Evolutionary conservation across 1,140 invertebrate genomes (phyloP), one percentile per base, ranked within the genome.

Genomic region (Meloidogyne chitwoodi): DNA sequence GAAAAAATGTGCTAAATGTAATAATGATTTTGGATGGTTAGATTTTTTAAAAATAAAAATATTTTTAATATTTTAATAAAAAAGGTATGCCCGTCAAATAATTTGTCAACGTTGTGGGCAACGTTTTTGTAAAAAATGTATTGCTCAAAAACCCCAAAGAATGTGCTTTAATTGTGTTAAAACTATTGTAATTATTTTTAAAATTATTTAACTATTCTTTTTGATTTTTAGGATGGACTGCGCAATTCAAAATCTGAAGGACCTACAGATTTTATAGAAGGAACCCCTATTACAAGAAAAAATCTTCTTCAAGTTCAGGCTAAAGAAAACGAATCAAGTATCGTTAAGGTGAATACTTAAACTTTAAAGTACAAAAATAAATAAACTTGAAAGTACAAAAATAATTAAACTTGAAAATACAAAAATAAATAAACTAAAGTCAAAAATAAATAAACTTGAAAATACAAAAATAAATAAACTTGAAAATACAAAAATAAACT

Each of bases 1-100:
- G 22, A 85, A 85, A 67, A 66, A 74, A 61, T 87, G 85, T 78
- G 83, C 79, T 11, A 75, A 74, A 56, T 85, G 84, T 75, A 85
- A 85, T 64, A 56, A 34, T n/a, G 84, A 85, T 41, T 85, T 85
- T 67, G 66, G 67, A 34, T 79, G 76, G 75, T 78, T 24, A 8
- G 61, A 29, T 12, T 19, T 11, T 27, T 56, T 26, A 2, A 14
- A n/a, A n/a, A 26, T 34, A 3, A 26, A 26, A 69, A 19, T 41
- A 38, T 41, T 69, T 44, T 56, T 6, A 44, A 44, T 38, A 14
- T 19, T 2, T 41, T 69, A 19, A 19, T 34, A 19, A 27, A 26
- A 24, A 70, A 75, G 61, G 68, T 63, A 44, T 44, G 48, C 29
- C n/a, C 29, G 27, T 11, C 70, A 65, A 16, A 72, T 26, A 11